phyloP scores from a whole-genome alignment of 1,140 invertebrate genomes.

The Calephelis nemesis region DNA sequence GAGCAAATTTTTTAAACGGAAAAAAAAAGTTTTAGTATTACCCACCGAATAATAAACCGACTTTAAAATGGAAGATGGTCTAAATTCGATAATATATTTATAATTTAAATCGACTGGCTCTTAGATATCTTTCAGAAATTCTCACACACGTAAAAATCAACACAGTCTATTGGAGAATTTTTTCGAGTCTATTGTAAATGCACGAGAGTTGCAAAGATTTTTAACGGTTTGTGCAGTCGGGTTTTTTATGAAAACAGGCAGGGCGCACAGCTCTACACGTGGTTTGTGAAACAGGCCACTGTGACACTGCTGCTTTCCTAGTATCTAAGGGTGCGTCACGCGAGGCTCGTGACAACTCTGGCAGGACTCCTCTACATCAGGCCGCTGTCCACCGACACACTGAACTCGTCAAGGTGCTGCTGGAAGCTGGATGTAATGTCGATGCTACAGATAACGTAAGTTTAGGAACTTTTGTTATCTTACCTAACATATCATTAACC shows the following conservation, averaged over 20 bases:
- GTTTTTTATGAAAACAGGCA: conserved; percentile 33
- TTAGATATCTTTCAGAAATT: too few relatives aligned
- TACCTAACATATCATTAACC: neutral
- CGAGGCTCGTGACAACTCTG: conserved; percentile 85
- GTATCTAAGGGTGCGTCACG: conserved; percentile 80
- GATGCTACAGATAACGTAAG: conserved; percentile 73
- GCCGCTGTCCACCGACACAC: conserved; percentile 90
- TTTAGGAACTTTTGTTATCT: conserved; percentile 31
- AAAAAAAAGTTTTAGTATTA: too few relatives aligned
- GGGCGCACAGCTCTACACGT: conserved; percentile 84
- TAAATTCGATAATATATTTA: too few relatives aligned
- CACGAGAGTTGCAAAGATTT: too few relatives aligned
- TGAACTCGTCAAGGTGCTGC: conserved; percentile 85
- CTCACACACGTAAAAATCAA: too few relatives aligned
- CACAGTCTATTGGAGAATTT: too few relatives aligned
- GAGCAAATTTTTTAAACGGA: too few relatives aligned
- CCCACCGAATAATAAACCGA: too few relatives aligned
- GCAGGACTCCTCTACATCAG: conserved; percentile 89
- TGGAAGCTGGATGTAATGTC: conserved; percentile 80
- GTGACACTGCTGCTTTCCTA: conserved; percentile 83
- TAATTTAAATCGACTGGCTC: too few relatives aligned
- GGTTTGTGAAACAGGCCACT: conserved; percentile 86
- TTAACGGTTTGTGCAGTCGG: too few relatives aligned
- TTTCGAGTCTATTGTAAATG: too few relatives aligned
- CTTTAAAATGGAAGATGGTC: too few relatives aligned